Evolutionary conservation across 2,888 invertebrate genomes (phyloP), one percentile per base, ranked within the genome.

Genomic region (Meiosimyza platycephala): DNA sequence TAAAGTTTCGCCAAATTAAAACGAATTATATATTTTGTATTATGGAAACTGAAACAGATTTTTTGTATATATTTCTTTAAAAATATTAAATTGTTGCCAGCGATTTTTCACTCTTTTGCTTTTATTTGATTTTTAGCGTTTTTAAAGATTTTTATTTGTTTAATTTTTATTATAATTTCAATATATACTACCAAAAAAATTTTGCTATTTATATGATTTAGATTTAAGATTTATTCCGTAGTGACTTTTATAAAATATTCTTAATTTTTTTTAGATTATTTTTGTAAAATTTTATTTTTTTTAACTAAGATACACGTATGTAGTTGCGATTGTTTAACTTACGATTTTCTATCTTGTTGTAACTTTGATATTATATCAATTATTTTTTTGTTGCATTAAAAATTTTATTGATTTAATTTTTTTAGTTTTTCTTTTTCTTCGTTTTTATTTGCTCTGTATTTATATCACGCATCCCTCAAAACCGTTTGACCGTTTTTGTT

Each of bases 401-500:
- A 63, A 60, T 28, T 55, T 73, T 70, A 18, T 55, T 50, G 57
- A 47, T 60, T 72, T 72, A 68, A 16, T 6, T 7, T 54, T 51
- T 62, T 60, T 57, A 52, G 48, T 62, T 68, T 67, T 40, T 63
- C 51, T 60, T 68, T 60, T 50, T 77, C 77, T 64, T 55, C 73
- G 65, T 74, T 59, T 47, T 66, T 70, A 60, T 71, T 68, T 74
- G 62, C 63, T 72, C 54, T 71, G 73, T 74, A 72, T 70, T 76
- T 76, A 57, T 79, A 83, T 85, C 86, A 86, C 86, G 86, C 86
- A 86, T 86, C 84, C 86, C 86, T 86, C 86, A 84, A 79, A 84
- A 80, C 80, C 81, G 80, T 80, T 81, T 82, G 82, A 83, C 80
- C 40, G 40, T 40, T 80, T 78, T 78, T 76, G 64, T 75, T 79